Evolutionary conservation across 37 sponge, comb jelly and placozoan species (phyloP), one percentile per base, ranked within the genome.

Genomic region (Eunapius fragilis): DNA sequence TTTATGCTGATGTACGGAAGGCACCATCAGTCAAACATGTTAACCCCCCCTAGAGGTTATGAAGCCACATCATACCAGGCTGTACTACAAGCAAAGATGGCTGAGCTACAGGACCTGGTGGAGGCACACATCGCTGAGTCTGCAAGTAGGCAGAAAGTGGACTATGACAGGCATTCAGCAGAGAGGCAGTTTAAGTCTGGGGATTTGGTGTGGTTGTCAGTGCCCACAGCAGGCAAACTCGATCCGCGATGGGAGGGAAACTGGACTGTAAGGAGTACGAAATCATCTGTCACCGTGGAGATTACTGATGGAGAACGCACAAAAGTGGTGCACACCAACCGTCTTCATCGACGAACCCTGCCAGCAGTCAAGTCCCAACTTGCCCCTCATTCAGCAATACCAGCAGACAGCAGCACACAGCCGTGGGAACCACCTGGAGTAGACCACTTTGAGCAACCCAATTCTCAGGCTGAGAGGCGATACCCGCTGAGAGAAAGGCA

Each of bases 151-250:
- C 90, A 90, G 49, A 90, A 80, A 45, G 14, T 2, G n/a, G 13
- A 7, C 3, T 85, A 80, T 85, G 86, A 90, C 37, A 31, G 68
- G 31, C 70, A 85, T 37, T 23, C 82, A 6, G 34, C 17, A 13
- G 22, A 3, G 24, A 25, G 86, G 30, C 26, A 37, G 17, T 90
- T 85, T 26, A 9, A 12, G 28, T 78, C 31, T 30, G n/a, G n/a
- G n/a, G n/a, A n/a, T n/a, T n/a, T n/a, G n/a, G n/a, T n/a, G 93
- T 92, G 92, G 92, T 47, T 92, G 35, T 80, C 93, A 30, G n/a
- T 80, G 36, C 93, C 88, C 30, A 84, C 85, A 30, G 83, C 86
- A n/a, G 89, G 93, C 25, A 92, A 85, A 76, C 83, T 92, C 23
- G 93, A 88, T 37, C 77, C 67, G 25, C 85, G 68, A 37, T 92